Evolutionary conservation across 37 sponge, comb jelly and placozoan species (phyloP).

Genomic region (Oopsacas minuta): DNA sequence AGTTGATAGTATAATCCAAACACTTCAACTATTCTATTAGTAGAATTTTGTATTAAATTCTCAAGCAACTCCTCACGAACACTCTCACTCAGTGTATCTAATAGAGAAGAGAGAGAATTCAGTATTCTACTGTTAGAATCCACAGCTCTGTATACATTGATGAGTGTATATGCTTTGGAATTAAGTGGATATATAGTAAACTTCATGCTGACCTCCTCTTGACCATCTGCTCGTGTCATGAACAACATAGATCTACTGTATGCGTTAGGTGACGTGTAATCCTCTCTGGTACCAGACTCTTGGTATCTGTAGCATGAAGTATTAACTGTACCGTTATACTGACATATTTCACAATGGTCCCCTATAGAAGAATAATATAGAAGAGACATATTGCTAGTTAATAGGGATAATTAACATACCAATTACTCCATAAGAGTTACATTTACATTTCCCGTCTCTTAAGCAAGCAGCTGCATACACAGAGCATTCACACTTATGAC

Average conservation of each 20-base stretch:
- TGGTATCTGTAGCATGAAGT: neutral
- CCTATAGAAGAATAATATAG: neutral
- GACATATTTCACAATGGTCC: neutral
- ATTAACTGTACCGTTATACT: neutral
- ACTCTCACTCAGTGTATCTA: neutral
- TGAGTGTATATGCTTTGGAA: neutral
- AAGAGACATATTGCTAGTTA: too few relatives aligned
- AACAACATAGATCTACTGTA: neutral
- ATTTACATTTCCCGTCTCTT: neutral
- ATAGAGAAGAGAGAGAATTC: neutral
- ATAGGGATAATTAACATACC: too few relatives aligned
- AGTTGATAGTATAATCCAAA: neutral
- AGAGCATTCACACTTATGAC: neutral
- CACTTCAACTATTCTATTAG: neutral
- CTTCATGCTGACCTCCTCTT: neutral
- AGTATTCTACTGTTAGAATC: neutral
- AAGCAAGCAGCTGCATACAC: neutral
- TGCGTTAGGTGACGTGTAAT: neutral
- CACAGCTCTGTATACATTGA: neutral
- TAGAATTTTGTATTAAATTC: neutral
- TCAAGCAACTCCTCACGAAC: neutral
- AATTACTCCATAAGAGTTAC: neutral
- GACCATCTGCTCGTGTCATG: neutral
- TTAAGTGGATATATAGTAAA: neutral
- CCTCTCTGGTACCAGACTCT: neutral